phyloP scores from a whole-genome alignment of 35 echinoderm and acorn worm genomes.

The Heliocidaris tuberculata region DNA sequence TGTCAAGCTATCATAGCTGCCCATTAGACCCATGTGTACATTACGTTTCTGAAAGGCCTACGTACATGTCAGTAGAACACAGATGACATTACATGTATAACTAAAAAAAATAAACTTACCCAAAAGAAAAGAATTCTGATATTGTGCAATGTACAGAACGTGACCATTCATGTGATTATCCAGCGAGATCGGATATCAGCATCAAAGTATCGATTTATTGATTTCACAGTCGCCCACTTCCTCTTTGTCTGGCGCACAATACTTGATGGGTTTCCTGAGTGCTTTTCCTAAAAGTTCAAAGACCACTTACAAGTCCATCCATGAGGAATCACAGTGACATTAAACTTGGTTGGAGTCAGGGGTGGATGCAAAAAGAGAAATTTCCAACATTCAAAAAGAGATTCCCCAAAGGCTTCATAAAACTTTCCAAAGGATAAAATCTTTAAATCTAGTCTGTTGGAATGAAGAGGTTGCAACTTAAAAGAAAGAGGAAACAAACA shows the following conservation, averaged over 20 bases:
- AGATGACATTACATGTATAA: background rate
- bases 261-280: background rate
- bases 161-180: background rate
- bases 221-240: background rate
- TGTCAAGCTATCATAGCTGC: too few species aligned
- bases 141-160: background rate
- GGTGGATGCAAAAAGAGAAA: background rate
- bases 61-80: background rate
- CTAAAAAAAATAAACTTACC: background rate
- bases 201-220: background rate
- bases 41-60: too few species aligned
- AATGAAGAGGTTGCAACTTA: background rate
- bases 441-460: background rate
- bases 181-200: background rate
- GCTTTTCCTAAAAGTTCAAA: background rate
- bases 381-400: background rate
- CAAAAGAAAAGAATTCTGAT: background rate
- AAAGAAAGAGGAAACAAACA: background rate
- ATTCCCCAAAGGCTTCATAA: background rate
- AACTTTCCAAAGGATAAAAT: background rate
- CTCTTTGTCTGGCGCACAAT: background rate
- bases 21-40: too few species aligned
- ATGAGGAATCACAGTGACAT: background rate
- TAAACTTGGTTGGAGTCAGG: background rate
- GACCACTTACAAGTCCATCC: background rate